Evolutionary conservation across 2,797 vertebrate genomes (phyloP), one percentile per base, ranked within the genome.

Genomic region (Sardinella longiceps): DNA sequence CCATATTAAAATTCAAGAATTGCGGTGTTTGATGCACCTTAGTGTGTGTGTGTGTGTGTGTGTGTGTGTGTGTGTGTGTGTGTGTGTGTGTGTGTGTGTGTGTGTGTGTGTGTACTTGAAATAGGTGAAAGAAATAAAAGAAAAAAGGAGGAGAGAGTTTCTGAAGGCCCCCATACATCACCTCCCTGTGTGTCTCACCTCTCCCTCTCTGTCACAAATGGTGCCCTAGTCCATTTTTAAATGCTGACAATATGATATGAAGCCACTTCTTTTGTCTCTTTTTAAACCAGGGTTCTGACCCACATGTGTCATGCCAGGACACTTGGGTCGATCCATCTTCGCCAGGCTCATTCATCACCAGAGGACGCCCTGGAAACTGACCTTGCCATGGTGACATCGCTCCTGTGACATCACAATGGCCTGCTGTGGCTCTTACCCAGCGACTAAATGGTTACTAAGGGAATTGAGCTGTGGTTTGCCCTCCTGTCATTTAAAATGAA

Each of bases 391-490:
- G 70, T 33, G 33, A 77, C 70, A 77, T 77, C 18, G 70, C 37
- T 39, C 20, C 37, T 39, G 70, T 77, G 70, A 77, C 70, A 77
- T 77, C 70, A 77, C 70, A 77, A 77, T 77, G 70, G 70, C 70
- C 70, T 77, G 37, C 15, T 37, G 3, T 39, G 33, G 43, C 70
- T 77, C 37, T 33, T 77, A 18, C 70, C 37, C 15, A 37, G 70
- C 18, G 33, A 77, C 70, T 77, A 77, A 77, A 77, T 77, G 70
- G 70, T 77, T 77, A 77, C 70, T 77, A 20, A 39, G 70, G 70
- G 70, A 43, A 77, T 77, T 77, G 33, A 77, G 70, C 70, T 43
- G 70, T 77, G 70, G 70, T 48, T 12, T 37, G 63, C 30, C 63
- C 70, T 77, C 70, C 66, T 37, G 3, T 77, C 0, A 77, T 7